phyloP scores from a whole-genome alignment of 2,797 vertebrate genomes.

The Hippoglossus hippoglossus region DNA sequence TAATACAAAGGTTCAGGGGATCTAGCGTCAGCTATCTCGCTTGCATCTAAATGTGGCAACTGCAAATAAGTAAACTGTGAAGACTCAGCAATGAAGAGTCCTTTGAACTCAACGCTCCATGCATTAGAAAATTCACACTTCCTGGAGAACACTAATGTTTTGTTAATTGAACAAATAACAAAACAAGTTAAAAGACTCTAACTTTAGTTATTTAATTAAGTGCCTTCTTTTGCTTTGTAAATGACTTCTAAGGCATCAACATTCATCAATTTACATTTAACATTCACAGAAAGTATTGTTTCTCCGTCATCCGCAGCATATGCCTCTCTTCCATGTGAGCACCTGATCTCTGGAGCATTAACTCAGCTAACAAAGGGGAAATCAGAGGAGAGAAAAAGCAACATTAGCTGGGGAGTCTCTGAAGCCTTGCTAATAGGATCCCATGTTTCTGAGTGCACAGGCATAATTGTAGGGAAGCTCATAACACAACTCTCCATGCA shows the following conservation, averaged over 20 bases:
- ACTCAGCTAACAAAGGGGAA: slow-evolving; percentile 54
- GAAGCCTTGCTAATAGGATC: slow-evolving; percentile 74
- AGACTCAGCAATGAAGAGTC: too few relatives aligned
- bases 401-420: slow-evolving; percentile 54
- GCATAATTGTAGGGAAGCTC: slow-evolving; percentile 64
- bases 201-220: not conserved
- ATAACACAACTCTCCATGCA: slow-evolving; percentile 62
- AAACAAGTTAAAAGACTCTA: not conserved
- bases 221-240: not conserved
- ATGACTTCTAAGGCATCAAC: slow-evolving; percentile 9
- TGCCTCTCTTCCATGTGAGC: slow-evolving; percentile 48
- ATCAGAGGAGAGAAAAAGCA: slow-evolving; percentile 28
- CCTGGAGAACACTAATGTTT: too few relatives aligned
- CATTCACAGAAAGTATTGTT: slow-evolving; percentile 41
- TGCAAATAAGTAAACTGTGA: too few relatives aligned
- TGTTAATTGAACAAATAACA: not conserved
- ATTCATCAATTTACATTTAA: slow-evolving; percentile 27
- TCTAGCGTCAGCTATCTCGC: too few relatives aligned
- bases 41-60: too few relatives aligned
- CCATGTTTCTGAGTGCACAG: slow-evolving; percentile 60
- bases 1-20: too few relatives aligned
- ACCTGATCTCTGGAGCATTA: slow-evolving; percentile 56
- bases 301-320: slow-evolving; percentile 35
- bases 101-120: too few relatives aligned
- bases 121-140: too few relatives aligned